Conservation (phyloP, 2,888 invertebrate species). For the Seira sanloemensis region DNA sequence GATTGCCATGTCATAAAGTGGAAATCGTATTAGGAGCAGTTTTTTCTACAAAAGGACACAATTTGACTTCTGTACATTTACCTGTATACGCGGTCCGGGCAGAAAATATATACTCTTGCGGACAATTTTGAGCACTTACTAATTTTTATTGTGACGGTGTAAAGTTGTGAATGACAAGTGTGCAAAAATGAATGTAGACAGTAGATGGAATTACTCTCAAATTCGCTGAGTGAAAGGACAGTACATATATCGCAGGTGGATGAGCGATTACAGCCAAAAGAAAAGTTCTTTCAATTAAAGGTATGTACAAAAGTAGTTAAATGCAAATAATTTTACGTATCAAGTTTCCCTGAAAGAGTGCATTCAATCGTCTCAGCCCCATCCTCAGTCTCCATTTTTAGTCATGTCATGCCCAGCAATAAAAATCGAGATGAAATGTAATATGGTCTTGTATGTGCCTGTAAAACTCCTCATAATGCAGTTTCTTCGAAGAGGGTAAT, state of each 20-base stretch:
- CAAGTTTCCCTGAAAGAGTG: neutral
- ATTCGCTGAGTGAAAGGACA: neutral
- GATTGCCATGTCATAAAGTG: neutral
- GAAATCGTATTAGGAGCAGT: neutral
- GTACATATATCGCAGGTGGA: neutral
- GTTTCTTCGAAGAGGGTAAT: neutral
- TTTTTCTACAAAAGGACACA: no score
- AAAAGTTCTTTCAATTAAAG: neutral
- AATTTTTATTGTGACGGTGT: neutral
- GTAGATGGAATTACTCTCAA: neutral
- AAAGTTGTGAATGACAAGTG: neutral
- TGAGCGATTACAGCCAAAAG: neutral
- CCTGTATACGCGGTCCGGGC: no score
- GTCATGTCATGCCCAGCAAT: neutral
- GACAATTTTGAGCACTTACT: no score
- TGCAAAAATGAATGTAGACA: neutral
- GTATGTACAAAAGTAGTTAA: neutral
- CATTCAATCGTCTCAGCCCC: no score
- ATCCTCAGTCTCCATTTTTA: no score
- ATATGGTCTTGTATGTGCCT: neutral
- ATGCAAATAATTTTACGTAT: neutral
- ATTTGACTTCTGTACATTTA: no score
- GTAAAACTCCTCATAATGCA: neutral
- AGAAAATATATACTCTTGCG: no score
- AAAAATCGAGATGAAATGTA: neutral